A percentile compares a stretch with the other conserved stretches of the same genome.
Evolutionary conservation across 2,797 vertebrate genomes (phyloP).

Genomic region (Dermochelys coriacea): DNA sequence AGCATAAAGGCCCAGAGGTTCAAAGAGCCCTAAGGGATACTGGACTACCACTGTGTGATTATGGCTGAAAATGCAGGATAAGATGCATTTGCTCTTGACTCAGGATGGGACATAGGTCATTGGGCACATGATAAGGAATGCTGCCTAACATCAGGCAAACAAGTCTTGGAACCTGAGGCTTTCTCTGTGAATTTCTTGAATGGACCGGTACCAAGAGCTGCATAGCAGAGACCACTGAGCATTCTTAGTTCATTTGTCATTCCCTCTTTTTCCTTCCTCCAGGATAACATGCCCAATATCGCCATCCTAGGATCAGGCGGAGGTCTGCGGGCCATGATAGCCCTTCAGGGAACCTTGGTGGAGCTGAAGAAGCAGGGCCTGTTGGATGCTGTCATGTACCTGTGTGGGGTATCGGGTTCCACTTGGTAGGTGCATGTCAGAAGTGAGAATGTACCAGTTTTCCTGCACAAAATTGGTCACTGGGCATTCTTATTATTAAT

Average conservation of each 20-base stretch:
- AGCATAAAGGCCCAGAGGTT: no score
- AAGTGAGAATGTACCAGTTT: fast-evolving
- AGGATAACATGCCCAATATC: slow-evolving; percentile 36
- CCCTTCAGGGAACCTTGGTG: slow-evolving; percentile 50
- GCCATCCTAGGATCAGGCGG: slow-evolving; percentile 65
- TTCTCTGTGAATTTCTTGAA: neutral
- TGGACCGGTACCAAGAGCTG: neutral
- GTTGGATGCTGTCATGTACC: slow-evolving; percentile 64
- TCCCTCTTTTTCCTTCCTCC: neutral
- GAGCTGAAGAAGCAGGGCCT: slow-evolving; percentile 50
- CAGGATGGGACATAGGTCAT: neutral
- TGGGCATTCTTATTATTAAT: neutral
- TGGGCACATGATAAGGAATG: neutral
- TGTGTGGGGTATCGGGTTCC: slow-evolving; percentile 65
- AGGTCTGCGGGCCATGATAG: slow-evolving; percentile 59
- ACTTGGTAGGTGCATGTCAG: slow-evolving; percentile 64
- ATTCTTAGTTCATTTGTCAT: neutral
- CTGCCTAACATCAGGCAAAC: neutral
- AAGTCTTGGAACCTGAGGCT: neutral
- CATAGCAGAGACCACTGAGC: neutral
- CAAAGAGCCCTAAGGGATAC: no score
- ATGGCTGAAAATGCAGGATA: no score
- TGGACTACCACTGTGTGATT: no score
- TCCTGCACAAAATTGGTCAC: neutral
- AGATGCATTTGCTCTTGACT: neutral